Evolutionary conservation across 2,797 vertebrate genomes (phyloP), one percentile per base, ranked within the genome.

Genomic region (Trachurus trachurus): DNA sequence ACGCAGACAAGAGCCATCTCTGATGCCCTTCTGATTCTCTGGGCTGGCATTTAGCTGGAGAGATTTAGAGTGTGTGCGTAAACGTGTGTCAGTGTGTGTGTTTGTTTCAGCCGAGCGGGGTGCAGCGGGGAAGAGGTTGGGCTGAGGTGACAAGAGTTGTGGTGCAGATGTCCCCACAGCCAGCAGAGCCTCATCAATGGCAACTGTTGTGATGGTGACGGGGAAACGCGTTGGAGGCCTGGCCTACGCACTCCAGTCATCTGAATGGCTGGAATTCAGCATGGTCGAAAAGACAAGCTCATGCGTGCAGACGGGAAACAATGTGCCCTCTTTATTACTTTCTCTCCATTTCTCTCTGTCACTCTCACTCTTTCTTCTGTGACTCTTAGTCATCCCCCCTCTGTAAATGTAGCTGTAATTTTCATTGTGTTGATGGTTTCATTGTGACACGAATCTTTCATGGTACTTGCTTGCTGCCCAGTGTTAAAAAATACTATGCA

Each of bases 211-310:
- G 93, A 90, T 89, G 94, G 92, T 94, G 93, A 95, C 86, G 87
- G 92, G 95, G 95, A 96, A 96, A 95, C 91, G 95, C 96, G 96
- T 96, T 93, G 93, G 96, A 96, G 95, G 95, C 91, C 90, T 94
- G 96, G 95, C 97, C 97, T 96, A 97, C 96, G 95, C 96, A 94
- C 87, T 94, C 89, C 94, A 91, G 94, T 88, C 90, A 92, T 93
- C 91, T 96, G 96, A 97, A 96, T 96, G 95, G 94, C 85, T 94
- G 96, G 95, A 96, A 96, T 98, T 97, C 95, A 96, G 92, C 89
- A 95, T 91, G 91, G 94, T 95, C 92, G 91, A 93, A 93, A 92
- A 94, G 95, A 96, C 93, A 95, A 94, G 90, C 91, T 91, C 84
- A 91, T 92, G 92, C 93, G 91, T 95, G 94, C 94, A 84, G 87